These are phyloP conservation scores for Magallana gigas DNA, from an alignment of 1,140 invertebrate genomes.

Conservation along the genomic window DNA sequence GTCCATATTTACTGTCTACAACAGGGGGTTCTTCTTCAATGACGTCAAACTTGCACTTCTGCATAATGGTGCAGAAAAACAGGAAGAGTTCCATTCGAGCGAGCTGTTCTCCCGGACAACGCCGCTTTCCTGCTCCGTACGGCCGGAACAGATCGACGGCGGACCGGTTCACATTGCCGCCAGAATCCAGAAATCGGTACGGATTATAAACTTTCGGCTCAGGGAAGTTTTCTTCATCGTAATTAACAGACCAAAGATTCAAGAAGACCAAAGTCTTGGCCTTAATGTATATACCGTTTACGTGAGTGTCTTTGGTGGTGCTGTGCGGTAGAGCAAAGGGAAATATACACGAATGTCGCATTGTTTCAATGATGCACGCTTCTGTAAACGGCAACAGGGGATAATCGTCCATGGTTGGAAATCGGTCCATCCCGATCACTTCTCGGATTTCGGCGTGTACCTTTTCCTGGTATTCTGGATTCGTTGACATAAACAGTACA, in stretches of 20 bases:
- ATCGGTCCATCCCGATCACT: slow-evolving; percentile 67
- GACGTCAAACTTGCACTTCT: slow-evolving; percentile 79
- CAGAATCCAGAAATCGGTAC: slow-evolving; percentile 68
- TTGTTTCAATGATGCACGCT: slow-evolving; percentile 67
- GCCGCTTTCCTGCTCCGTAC: slow-evolving; percentile 74
- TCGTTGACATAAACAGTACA: slow-evolving; percentile 77
- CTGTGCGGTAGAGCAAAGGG: slow-evolving; percentile 76
- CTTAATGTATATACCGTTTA: slow-evolving; percentile 69
- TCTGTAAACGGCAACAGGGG: slow-evolving; percentile 67
- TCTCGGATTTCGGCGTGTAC: slow-evolving; percentile 75
- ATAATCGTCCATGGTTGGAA: slow-evolving; percentile 69
- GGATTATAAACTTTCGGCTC: slow-evolving; percentile 72
- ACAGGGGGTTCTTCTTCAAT: slow-evolving; percentile 70
- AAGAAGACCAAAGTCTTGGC: slow-evolving; percentile 72
- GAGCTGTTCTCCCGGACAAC: slow-evolving; percentile 88
- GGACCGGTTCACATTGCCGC: slow-evolving; percentile 59
- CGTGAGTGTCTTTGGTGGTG: slow-evolving; percentile 72
- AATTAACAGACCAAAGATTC: slow-evolving; percentile 72
- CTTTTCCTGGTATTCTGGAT: slow-evolving; percentile 76
- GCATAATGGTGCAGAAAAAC: slow-evolving; percentile 86
- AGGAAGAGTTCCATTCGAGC: slow-evolving; percentile 87
- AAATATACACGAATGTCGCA: slow-evolving; percentile 72
- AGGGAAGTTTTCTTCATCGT: slow-evolving; percentile 68
- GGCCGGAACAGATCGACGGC: slow-evolving; percentile 66
- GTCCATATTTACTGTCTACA: slow-evolving; percentile 73